These are phyloP conservation scores for Strix aluco DNA, from an alignment of 2,113 vertebrate genomes.

Conservation along the genomic window DNA sequence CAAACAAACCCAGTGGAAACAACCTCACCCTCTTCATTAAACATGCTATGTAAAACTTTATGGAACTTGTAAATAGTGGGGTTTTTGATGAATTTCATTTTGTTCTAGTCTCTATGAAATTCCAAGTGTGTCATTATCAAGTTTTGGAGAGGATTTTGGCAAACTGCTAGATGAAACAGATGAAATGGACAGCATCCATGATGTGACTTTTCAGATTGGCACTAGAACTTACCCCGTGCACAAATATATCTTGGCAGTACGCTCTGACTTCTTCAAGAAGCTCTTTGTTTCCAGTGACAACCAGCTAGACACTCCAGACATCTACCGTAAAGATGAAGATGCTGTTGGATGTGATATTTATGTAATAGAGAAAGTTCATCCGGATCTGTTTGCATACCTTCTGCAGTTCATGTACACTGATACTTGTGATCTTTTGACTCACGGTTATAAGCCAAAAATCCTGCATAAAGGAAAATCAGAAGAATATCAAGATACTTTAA, in stretches of 20 bases:
- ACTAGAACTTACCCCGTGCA: constrained; percentile 87
- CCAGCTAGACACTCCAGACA: constrained; percentile 66
- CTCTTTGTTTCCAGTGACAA: constrained; percentile 74
- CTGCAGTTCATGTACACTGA: constrained; percentile 94
- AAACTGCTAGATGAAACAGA: constrained; percentile 85
- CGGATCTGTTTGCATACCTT: constrained; percentile 86
- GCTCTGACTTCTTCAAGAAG: constrained; percentile 89
- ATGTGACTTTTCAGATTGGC: constrained; percentile 91
- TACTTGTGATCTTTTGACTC: constrained; percentile 89
- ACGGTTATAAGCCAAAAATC: constrained; percentile 80
- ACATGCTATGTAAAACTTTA: neutral
- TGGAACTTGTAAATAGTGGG: neutral
- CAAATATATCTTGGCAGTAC: constrained; percentile 89
- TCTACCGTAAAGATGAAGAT: constrained; percentile 85
- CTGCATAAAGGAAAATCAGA: constrained; percentile 53
- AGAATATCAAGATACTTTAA: constrained; percentile 79
- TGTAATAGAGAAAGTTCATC: constrained; percentile 86
- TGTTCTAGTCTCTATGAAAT: constrained; percentile 91
- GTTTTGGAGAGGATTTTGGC: constrained; percentile 87
- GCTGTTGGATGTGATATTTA: constrained; percentile 88
- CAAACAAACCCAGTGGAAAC: neutral
- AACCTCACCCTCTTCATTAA: neutral
- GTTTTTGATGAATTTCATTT: neutral
- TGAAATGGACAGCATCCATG: constrained; percentile 93
- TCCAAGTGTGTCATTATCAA: constrained; percentile 86